A percentile compares a stretch with the other conserved stretches of the same genome.
phyloP scores from a whole-genome alignment of 2,888 invertebrate genomes.

The Cheilosia impressa region DNA sequence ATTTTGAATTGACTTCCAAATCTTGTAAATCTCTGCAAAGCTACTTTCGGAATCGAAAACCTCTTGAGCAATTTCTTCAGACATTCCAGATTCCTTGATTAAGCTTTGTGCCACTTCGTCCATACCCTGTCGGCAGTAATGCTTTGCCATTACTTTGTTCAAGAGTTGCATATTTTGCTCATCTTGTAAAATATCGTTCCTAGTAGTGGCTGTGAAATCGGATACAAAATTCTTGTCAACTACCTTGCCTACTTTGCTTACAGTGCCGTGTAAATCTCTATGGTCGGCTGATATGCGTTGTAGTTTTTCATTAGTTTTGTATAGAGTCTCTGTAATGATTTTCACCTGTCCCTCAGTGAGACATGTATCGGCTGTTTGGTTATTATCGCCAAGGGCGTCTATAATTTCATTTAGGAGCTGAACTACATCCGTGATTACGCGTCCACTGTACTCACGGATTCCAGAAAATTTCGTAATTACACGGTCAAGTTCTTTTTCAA shows the following conservation, averaged over 20 bases:
- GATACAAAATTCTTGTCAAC: conserved; percentile 97
- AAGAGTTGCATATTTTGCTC: conserved; percentile 87
- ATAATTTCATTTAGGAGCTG: conserved; percentile 80
- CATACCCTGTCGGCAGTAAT: conserved; percentile 97
- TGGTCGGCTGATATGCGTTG: conserved; percentile 94
- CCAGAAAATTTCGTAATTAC: conserved; percentile 82
- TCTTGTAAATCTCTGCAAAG: conserved; percentile 92
- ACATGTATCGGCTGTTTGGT: conserved; percentile 86
- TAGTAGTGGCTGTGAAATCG: conserved; percentile 94
- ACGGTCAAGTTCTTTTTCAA: conserved; percentile 83
- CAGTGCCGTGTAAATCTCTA: conserved; percentile 88
- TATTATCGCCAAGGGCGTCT: conserved; percentile 79
- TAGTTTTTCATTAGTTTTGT: conserved; percentile 92
- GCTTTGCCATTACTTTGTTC: conserved; percentile 97
- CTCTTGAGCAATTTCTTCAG: conserved; percentile 80
- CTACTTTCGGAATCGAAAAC: conserved; percentile 86
- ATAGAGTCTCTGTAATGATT: conserved; percentile 89
- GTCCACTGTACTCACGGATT: conserved; percentile 81
- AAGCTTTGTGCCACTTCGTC: conserved; percentile 95
- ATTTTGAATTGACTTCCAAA: conserved; percentile 92
- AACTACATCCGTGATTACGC: conserved; percentile 81
- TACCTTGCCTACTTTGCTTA: conserved; percentile 97
- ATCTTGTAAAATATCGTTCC: conserved; percentile 90
- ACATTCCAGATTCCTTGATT: conserved; percentile 82
- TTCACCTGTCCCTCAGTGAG: conserved; percentile 89